A percentile compares a stretch with the other conserved stretches of the same genome.
phyloP scores from a whole-genome alignment of 1,140 invertebrate species.

The Trichonephila inaurata region DNA sequence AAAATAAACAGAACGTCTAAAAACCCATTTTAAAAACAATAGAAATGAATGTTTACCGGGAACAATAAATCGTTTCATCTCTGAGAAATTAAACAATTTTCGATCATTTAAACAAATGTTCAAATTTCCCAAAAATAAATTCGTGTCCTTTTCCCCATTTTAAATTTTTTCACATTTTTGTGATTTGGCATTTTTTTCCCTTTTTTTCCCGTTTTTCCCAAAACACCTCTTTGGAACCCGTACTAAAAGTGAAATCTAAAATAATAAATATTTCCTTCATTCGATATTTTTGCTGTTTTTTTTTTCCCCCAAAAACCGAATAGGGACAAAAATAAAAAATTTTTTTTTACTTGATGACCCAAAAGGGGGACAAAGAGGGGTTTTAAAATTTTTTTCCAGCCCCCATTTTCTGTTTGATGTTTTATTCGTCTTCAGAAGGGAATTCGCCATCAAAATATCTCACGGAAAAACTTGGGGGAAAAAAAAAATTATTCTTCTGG shows the following conservation, averaged over 20 bases:
- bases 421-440: constrained; percentile 26
- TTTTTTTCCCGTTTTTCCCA: background rate
- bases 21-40: background rate
- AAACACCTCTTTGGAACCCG: background rate
- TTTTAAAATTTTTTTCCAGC: background rate
- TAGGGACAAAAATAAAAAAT: background rate
- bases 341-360: constrained; percentile 36
- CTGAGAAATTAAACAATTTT: background rate
- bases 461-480: background rate
- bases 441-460: constrained; percentile 15
- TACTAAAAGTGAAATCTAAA: constrained; percentile 3
- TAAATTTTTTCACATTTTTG: background rate
- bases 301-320: constrained; percentile 9
- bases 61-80: background rate
- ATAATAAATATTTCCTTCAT: constrained; percentile 31
- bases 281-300: constrained; percentile 16
- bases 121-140: background rate
- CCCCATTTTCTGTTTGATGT: constrained; percentile 44
- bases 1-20: background rate
- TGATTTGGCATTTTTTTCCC: background rate
- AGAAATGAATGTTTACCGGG: background rate
- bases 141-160: background rate
- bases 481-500: constrained; percentile 19
- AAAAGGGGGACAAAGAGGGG: background rate
- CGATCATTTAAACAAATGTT: constrained; percentile 31